Evolutionary conservation across 2,797 vertebrate genomes (phyloP).

Genomic region (Buphagus erythrorhynchus): DNA sequence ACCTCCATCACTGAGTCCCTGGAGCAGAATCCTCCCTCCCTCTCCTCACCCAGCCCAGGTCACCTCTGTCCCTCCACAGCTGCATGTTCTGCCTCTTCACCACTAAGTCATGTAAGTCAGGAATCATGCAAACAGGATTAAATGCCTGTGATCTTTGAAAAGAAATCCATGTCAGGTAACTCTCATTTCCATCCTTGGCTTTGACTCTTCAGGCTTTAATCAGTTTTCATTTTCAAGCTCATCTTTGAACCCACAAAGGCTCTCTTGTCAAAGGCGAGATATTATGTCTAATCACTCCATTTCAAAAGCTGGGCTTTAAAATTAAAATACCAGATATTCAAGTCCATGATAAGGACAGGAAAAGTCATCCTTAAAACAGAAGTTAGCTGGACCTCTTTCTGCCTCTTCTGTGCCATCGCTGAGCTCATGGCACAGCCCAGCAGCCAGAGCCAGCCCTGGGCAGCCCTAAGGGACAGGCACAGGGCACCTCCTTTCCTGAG

Average conservation of each 20-base stretch:
- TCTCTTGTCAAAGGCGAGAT: slow-evolving; percentile 41
- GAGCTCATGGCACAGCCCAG: rapidly evolving
- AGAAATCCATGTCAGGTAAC: slow-evolving; percentile 17
- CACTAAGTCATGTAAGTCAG: not conserved
- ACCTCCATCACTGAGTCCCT: not conserved
- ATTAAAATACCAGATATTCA: slow-evolving; percentile 15
- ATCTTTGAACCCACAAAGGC: slow-evolving; percentile 59
- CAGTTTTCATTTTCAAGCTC: slow-evolving; percentile 43
- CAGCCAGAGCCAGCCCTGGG: rapidly evolving
- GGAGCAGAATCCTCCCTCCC: not conserved
- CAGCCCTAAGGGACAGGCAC: not conserved
- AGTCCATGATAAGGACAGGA: not conserved
- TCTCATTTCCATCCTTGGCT: slow-evolving; percentile 33
- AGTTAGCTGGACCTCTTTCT: not conserved
- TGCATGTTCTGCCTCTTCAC: not conserved
- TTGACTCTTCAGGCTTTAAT: slow-evolving; percentile 58
- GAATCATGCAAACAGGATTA: not conserved
- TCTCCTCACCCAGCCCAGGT: not conserved
- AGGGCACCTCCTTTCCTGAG: not conserved
- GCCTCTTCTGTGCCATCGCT: rapidly evolving
- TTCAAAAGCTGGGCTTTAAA: slow-evolving; percentile 35
- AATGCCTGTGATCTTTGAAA: slow-evolving; percentile 39
- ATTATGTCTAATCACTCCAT: slow-evolving; percentile 22
- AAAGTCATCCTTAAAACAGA: not conserved
- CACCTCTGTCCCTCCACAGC: not conserved